phyloP scores from a whole-genome alignment of 2,797 vertebrate genomes.

The Huso huso region DNA sequence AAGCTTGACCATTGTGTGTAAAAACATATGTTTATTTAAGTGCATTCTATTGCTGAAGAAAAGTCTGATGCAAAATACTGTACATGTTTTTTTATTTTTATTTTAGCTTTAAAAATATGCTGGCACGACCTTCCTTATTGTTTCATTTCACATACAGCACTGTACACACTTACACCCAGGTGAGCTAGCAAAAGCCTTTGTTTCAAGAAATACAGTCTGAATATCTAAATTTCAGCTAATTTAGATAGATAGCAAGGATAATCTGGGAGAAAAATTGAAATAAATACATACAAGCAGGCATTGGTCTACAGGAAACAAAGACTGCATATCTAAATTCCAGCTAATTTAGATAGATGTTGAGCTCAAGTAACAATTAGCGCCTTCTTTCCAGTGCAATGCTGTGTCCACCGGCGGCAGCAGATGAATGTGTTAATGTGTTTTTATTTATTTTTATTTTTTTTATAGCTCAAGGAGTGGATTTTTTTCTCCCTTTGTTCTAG shows the following conservation, averaged over 20 bases:
- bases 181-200: neutral
- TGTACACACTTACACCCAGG: too few relatives aligned
- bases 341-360: constrained; percentile 20
- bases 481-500: neutral
- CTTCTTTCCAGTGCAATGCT: constrained; percentile 10
- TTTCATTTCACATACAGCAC: neutral
- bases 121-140: neutral
- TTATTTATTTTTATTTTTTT: too few relatives aligned
- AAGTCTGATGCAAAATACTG: neutral
- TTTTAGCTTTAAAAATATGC: neutral
- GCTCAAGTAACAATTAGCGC: neutral
- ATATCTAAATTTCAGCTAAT: constrained; percentile 13
- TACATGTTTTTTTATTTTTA: neutral
- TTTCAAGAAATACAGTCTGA: constrained; percentile 5
- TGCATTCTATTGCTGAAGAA: too few relatives aligned
- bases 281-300: constrained; percentile 15
- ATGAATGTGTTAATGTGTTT: neutral
- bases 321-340: constrained; percentile 14
- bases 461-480: too few relatives aligned
- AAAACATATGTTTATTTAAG: too few relatives aligned
- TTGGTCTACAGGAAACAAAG: constrained; percentile 15
- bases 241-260: constrained; percentile 10
- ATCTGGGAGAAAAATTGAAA: constrained; percentile 11
- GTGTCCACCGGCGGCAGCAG: constrained; percentile 5
- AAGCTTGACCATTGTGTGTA: neutral